Evolutionary conservation across 2,113 vertebrate species (phyloP), one percentile per base, ranked within the genome.

Genomic region (Odocoileus virginianus): DNA sequence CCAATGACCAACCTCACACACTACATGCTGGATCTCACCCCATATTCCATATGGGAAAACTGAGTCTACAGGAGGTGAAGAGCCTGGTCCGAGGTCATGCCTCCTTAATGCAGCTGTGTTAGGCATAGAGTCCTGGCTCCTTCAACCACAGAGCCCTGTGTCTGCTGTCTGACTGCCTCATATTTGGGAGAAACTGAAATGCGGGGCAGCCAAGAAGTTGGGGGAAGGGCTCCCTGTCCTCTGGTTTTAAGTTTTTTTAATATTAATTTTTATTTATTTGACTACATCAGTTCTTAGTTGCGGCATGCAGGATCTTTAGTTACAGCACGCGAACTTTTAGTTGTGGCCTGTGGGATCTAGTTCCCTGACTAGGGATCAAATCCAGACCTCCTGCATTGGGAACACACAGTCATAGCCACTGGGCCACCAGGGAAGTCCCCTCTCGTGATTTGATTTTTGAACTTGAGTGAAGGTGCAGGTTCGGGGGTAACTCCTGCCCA

Each of bases 241-340:
- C 57, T 79, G 83, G 16, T 76, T 85, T 13, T 12, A 71, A 36
- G 5, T 12, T 36, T 74, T 74, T 74, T 43, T 74, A 25, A 25
- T 25, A 25, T 74, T 74, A 25, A 74, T 43, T 74, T 74, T 43
- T 74, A 74, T 43, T 74, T 74, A 13, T 74, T 74, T 74, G 36
- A 43, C 71, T 40, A 11, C 2, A 0, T 2, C 10, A 43, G 19
- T 40, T 74, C 71, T 74, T 43, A 40, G 11, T 43, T 43, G 19
- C 0, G 0, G 71, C 11, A 43, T 7, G 21, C 36, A 23, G n/a
- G 71, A 74, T 74, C 71, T 74, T 74, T 43, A 74, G 36, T 74
- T 74, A 25, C 11, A 74, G 71, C 71, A 3, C 2, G 0, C 0
- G 0, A 25, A 74, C 5, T 43, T 36, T 43, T 74, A 40, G 71